A percentile compares a stretch with the other conserved stretches of the same genome.
Conservation (phyloP, 2,113 vertebrate species). For the Stegostoma tigrinum region DNA sequence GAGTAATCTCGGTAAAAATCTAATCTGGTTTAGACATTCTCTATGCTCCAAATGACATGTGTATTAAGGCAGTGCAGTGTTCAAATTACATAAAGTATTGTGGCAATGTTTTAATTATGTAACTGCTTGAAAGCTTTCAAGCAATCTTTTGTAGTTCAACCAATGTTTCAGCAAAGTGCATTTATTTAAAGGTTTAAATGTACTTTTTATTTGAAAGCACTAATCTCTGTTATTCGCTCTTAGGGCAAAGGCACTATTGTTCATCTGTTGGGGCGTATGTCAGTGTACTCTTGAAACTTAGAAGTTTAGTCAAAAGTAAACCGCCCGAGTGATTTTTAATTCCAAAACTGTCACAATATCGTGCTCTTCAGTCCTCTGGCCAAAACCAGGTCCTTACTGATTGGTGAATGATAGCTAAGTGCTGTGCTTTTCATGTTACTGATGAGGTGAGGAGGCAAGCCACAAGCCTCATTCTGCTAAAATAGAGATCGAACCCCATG, state of each 20-base stretch:
- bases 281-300: neutral
- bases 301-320: neutral
- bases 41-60: neutral
- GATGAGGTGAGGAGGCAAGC: too few relatives aligned
- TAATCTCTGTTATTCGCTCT: too few relatives aligned
- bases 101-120: neutral
- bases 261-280: neutral
- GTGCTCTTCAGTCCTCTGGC: neutral
- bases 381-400: neutral
- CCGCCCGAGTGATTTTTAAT: neutral
- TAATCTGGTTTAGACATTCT: neutral
- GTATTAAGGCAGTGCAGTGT: neutral
- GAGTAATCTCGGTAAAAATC: slow-evolving; percentile 72
- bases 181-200: neutral
- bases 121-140: neutral
- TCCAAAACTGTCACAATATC: neutral
- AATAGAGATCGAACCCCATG: neutral
- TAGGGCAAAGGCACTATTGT: neutral
- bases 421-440: neutral
- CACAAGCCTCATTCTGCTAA: neutral
- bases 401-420: neutral
- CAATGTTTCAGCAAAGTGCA: neutral
- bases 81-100: neutral
- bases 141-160: neutral
- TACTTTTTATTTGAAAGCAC: too few relatives aligned